phyloP scores from a whole-genome alignment of 2,797 vertebrate species.

The Xerus rutilus region DNA sequence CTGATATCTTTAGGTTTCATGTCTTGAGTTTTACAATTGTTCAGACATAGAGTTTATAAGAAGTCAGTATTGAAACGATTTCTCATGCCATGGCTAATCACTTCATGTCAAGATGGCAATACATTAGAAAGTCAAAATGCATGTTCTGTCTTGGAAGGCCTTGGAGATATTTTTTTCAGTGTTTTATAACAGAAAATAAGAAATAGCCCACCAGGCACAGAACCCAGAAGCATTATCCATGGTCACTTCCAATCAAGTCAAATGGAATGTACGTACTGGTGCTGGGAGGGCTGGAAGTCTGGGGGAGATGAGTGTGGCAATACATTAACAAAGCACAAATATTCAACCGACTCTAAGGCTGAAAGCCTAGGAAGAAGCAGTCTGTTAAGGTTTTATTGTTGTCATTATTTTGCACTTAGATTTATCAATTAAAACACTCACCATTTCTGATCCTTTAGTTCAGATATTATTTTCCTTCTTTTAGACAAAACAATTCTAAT shows the following conservation, averaged over 20 bases:
- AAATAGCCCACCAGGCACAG: not conserved
- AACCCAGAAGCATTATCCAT: conserved; percentile 39
- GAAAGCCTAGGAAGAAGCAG: not conserved
- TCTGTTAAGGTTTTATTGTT: not conserved
- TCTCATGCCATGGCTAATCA: not conserved
- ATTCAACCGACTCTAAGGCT: not conserved
- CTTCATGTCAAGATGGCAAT: not conserved
- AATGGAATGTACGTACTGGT: not conserved
- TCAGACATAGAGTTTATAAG: not conserved
- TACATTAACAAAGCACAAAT: not conserved
- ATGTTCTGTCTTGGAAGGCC: not conserved
- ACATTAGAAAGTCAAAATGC: not conserved
- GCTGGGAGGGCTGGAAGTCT: not conserved
- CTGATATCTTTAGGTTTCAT: not conserved
- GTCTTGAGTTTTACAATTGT: conserved; percentile 12
- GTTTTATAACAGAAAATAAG: conserved; percentile 48
- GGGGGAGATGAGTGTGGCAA: not conserved
- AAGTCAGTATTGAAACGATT: not conserved
- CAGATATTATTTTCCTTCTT: not conserved
- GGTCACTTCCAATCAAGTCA: conserved; percentile 36
- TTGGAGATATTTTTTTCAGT: conserved; percentile 2
- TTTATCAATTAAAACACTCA: not conserved
- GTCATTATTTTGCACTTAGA: not conserved
- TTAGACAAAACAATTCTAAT: not conserved
- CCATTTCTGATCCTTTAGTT: not conserved